Conservation (phyloP, 1,140 invertebrate genomes). For the Euwallacea similis region DNA sequence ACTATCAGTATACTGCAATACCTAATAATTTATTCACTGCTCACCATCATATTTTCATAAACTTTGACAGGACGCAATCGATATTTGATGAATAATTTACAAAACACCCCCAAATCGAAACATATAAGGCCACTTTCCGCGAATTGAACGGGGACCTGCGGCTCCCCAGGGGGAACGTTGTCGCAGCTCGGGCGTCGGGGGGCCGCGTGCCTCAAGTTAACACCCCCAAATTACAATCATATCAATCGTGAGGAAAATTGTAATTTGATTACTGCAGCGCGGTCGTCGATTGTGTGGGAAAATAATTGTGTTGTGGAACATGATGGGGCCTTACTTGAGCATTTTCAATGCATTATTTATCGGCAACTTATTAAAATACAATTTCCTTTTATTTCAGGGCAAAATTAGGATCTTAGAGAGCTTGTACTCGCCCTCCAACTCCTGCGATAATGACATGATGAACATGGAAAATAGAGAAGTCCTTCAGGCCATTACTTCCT, state of each 20-base stretch:
- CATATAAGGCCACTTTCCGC: constrained; percentile 34
- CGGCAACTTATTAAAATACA: background rate
- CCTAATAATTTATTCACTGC: background rate
- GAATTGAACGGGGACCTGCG: constrained; percentile 27
- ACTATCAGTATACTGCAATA: background rate
- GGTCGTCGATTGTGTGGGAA: constrained; percentile 30
- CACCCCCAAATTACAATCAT: constrained; percentile 38
- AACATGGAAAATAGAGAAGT: constrained; percentile 49
- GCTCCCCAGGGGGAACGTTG: constrained; percentile 27
- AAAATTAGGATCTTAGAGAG: constrained; percentile 44
- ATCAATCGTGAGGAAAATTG: constrained; percentile 35
- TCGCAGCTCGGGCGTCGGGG: constrained; percentile 21
- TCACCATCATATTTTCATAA: constrained; percentile 26
- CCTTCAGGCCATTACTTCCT: constrained; percentile 51
- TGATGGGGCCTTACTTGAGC: background rate
- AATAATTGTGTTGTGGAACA: constrained; percentile 14
- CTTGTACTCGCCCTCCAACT: constrained; percentile 35
- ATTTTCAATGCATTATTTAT: background rate
- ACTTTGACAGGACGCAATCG: constrained; percentile 19
- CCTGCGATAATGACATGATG: constrained; percentile 44
- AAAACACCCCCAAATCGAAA: constrained; percentile 33
- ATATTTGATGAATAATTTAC: constrained; percentile 34
- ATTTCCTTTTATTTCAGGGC: constrained; percentile 31
- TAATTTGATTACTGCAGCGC: constrained; percentile 32
- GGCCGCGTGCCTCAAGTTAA: constrained; percentile 35